Evolutionary conservation across 2,797 vertebrate species (phyloP).

Genomic region (Characodon lateralis): DNA sequence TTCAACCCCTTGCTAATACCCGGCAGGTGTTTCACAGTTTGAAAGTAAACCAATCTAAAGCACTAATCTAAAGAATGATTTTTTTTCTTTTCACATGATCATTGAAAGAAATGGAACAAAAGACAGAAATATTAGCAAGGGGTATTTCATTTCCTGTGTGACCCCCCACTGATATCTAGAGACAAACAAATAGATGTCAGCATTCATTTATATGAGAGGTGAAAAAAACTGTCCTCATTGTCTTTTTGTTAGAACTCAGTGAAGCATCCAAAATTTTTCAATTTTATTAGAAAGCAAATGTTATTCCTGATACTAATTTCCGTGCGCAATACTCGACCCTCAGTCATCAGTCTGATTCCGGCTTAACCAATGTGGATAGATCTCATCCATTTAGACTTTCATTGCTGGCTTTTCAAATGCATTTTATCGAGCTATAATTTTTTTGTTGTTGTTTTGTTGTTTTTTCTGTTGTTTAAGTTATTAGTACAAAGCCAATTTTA

Average conservation of each 20-base stretch:
- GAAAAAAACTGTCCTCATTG: too few relatives aligned
- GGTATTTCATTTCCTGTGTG: conserved; percentile 1
- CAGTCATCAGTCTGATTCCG: conserved; percentile 15
- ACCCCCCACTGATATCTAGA: background rate
- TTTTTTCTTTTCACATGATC: background rate
- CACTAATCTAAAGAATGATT: background rate
- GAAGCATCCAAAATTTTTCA: conserved; percentile 1
- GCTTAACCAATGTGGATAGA: conserved; percentile 14
- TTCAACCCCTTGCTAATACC: background rate
- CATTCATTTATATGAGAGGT: background rate
- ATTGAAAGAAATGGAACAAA: background rate
- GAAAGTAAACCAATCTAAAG: background rate
- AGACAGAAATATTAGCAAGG: background rate
- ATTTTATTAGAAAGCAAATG: conserved; percentile 19
- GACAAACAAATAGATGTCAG: background rate
- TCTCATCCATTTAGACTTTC: conserved; percentile 6
- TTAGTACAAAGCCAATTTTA: conserved; percentile 9
- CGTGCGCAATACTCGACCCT: background rate
- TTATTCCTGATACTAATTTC: conserved; percentile 9
- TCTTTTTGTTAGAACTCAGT: background rate
- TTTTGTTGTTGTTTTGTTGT: background rate
- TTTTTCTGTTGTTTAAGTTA: background rate
- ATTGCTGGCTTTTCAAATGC: conserved; percentile 2
- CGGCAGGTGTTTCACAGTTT: background rate
- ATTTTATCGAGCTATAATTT: background rate